A percentile compares a stretch with the other conserved stretches of the same genome.
Conservation (phyloP, 92 coral and sea anemone species). For the Nematostella vectensis region DNA sequence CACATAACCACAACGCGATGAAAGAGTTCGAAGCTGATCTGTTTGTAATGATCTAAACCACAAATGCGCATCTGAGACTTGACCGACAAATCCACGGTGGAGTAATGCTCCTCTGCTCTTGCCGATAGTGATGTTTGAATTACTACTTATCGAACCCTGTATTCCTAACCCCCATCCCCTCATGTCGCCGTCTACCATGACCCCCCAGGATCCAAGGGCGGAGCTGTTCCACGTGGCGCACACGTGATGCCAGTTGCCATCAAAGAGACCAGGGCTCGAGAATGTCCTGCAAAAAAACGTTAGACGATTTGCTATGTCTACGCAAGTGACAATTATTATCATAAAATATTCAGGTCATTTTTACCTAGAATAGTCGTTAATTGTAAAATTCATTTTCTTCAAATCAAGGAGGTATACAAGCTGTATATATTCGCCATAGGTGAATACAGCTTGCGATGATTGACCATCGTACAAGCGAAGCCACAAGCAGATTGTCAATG, state of each 20-base stretch:
- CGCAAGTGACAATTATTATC: too few species aligned
- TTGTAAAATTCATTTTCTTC: background rate
- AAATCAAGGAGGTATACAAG: background rate
- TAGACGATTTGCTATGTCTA: too few species aligned
- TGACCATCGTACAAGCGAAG: background rate
- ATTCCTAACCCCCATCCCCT: conserved; percentile 6
- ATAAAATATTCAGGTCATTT: too few species aligned
- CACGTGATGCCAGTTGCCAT: conserved; percentile 14
- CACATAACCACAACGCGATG: background rate
- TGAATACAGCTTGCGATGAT: background rate
- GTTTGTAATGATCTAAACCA: background rate
- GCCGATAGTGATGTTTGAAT: background rate
- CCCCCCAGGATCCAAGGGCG: background rate
- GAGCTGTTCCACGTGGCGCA: conserved; percentile 1
- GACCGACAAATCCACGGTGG: background rate
- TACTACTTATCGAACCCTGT: too few species aligned
- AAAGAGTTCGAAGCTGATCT: background rate
- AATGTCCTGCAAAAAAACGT: background rate
- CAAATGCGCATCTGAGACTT: background rate
- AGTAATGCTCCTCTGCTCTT: background rate
- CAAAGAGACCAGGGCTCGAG: conserved; percentile 3
- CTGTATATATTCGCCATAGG: background rate
- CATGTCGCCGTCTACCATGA: conserved; percentile 3
- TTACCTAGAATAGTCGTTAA: background rate
- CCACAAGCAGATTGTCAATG: background rate